A percentile compares a stretch with the other conserved stretches of the same genome.
Conservation (phyloP, 2,888 invertebrate genomes). For the Acronicta psi region DNA sequence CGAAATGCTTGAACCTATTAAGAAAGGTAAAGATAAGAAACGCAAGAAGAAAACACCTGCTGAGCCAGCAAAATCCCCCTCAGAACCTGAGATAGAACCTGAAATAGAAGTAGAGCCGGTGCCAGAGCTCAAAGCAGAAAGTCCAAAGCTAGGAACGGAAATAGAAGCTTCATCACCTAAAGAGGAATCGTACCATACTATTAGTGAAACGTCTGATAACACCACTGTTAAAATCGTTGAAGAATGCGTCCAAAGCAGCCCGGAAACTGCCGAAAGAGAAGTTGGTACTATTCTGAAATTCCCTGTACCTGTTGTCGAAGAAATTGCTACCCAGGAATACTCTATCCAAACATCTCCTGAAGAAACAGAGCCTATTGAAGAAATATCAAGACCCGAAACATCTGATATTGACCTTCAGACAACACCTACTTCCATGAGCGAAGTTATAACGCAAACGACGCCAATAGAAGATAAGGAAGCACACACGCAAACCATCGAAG, state of each 20-base stretch:
- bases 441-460: constrained; percentile 90
- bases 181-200: constrained; percentile 89
- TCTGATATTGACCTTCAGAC: constrained; percentile 86
- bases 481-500: constrained; percentile 80
- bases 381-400: constrained; percentile 70
- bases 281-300: constrained; percentile 88
- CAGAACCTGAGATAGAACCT: constrained; percentile 44
- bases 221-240: constrained; percentile 91
- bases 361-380: constrained; percentile 74
- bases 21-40: constrained; percentile 82
- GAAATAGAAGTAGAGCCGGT: constrained; percentile 48
- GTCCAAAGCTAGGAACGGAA: constrained; percentile 85
- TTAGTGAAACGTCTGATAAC: constrained; percentile 89
- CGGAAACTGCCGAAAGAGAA: constrained; percentile 79
- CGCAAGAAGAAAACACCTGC: constrained; percentile 83
- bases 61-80: constrained; percentile 62
- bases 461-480: constrained; percentile 82
- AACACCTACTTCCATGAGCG: constrained; percentile 83
- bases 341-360: constrained; percentile 90
- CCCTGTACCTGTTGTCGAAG: constrained; percentile 89
- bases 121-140: constrained; percentile 71
- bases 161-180: constrained; percentile 85
- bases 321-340: constrained; percentile 88
- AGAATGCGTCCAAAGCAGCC: constrained; percentile 89
- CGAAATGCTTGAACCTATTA: constrained; percentile 69